Base-by-base conservation (phyloP, 1,140 invertebrate genomes). In the Drosophila oshimai region DNA sequence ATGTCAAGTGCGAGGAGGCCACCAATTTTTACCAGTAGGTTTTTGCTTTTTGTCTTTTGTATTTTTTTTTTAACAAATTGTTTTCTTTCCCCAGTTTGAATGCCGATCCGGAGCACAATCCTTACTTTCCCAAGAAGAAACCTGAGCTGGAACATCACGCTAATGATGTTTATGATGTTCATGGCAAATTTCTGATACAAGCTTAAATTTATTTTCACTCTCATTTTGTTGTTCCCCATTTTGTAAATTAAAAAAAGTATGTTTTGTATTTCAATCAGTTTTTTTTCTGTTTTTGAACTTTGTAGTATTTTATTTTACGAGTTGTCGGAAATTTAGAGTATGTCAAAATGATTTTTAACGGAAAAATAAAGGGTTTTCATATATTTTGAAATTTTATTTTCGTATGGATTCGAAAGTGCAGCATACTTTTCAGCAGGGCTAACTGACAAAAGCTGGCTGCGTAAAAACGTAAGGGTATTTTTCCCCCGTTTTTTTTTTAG, bases 1-100 rank as follows among this genome's bases (percentile, higher is more conserved):
- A 97, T 86, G 96, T 97, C 0, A 95, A 97, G 83, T 97, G 94
- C 71, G 93, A 92, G 6, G 93, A 95, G 74, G 95, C 95, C 17
- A 92, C 92, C 3, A 74, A 72, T 26, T 80, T 89, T 4, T 91
- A 91, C 50, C 69, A 86, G 89, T 91, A 68, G 67, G 74, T 72
- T 15, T 18, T 6, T 3, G 13, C 3, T 36, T 26, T 20, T 29
- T 12, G n/a, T 20, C 24, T 9, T 4, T 87, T 31, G 50, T 69
- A 50, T 74, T 53, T 73, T 64, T 50, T 61, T n/a, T 22, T 74
- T 60, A 26, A 20, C 1, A 5, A 22, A 10, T 22, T 17, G 5
- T 4, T 3, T 15, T 0, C 10, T 1, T 6, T 49, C 92, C 92
- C 41, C 91, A 96, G 95, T 46, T 91, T 96, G 39, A 97, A 97